These are phyloP conservation scores for Gasterosteus nipponicus DNA, from an alignment of 2,113 vertebrate species.

Conservation along the genomic window DNA sequence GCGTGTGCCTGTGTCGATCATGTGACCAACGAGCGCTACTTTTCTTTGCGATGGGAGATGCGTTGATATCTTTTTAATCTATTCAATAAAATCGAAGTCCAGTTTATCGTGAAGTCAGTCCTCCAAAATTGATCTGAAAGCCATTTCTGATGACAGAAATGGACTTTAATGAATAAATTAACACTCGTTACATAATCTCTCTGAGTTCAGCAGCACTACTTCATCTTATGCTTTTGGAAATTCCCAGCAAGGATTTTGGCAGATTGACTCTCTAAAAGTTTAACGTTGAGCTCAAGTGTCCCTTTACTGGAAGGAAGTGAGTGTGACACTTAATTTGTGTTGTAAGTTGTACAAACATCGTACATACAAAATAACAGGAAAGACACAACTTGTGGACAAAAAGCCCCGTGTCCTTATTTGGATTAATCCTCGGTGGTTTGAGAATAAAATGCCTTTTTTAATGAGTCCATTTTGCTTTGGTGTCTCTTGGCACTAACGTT, in stretches of 20 bases:
- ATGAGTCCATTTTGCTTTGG: conserved; percentile 38
- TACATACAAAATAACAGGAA: not conserved
- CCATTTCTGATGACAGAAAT: conserved; percentile 24
- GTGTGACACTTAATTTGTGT: too few species aligned
- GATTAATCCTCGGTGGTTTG: not conserved
- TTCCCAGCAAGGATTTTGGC: conserved; percentile 35
- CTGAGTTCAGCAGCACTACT: conserved; percentile 14
- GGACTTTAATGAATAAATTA: conserved; percentile 44
- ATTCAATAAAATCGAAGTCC: not conserved
- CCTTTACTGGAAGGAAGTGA: conserved; percentile 9
- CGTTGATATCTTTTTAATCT: not conserved
- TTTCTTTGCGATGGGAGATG: not conserved
- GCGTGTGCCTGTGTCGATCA: too few species aligned
- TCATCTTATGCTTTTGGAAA: conserved; percentile 9
- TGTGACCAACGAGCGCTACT: too few species aligned
- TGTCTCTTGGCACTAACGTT: conserved; percentile 34
- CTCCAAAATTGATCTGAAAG: too few species aligned
- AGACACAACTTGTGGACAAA: not conserved
- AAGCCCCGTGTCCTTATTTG: not conserved
- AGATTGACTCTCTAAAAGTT: conserved; percentile 17
- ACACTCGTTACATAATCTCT: conserved; percentile 16
- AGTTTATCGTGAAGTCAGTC: not conserved
- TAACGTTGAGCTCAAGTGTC: not conserved
- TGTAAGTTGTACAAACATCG: not conserved
- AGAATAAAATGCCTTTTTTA: conserved; percentile 11